Evolutionary conservation across 2,888 invertebrate genomes (phyloP), one percentile per base, ranked within the genome.

Genomic region (Caenorhabditis virilis): DNA sequence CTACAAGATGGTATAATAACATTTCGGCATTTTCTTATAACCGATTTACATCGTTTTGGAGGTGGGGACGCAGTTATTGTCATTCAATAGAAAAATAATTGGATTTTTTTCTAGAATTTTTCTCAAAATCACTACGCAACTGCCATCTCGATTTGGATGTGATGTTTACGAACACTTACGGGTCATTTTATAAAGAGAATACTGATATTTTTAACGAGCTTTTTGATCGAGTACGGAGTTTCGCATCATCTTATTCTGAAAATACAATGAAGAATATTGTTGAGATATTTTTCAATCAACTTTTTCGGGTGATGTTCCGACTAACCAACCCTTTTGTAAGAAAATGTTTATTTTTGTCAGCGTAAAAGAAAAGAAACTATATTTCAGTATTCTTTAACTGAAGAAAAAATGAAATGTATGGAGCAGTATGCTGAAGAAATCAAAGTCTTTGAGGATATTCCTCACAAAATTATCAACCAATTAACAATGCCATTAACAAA

Each of bases 281-380:
- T 15, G 38, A 56, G n/a, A 6, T 52, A 13, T 65, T 65, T 35
- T 65, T 65, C 13, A 56, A 65, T 45, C 47, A 60, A 45, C 52
- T 65, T 20, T 65, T 65, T 16, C 52, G 47, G 23, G 56, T 65
- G 0, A 47, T 65, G 46, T 65, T 59, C 38, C 54, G 25, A n/a
- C 45, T 65, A 6, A 39, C 65, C 2, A 65, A 65, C 41, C 65
- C 65, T 48, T 65, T 65, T 39, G 65, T 65, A 53, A 52, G 59
- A 47, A 53, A 11, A 18, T 30, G 7, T 15, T 30, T 23, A 16
- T 23, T 23, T 35, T n/a, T 23, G 9, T n/a, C 23, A 42, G 22
- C 0, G 27, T 30, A 0, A 43, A 23, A 16, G 16, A 33, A 16
- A 20, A 3, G n/a, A 15, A 9, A 36, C 11, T 5, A 16, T 23